Base-by-base conservation (phyloP, 2,113 vertebrate genomes). In the Hippocampus mohnikei region DNA sequence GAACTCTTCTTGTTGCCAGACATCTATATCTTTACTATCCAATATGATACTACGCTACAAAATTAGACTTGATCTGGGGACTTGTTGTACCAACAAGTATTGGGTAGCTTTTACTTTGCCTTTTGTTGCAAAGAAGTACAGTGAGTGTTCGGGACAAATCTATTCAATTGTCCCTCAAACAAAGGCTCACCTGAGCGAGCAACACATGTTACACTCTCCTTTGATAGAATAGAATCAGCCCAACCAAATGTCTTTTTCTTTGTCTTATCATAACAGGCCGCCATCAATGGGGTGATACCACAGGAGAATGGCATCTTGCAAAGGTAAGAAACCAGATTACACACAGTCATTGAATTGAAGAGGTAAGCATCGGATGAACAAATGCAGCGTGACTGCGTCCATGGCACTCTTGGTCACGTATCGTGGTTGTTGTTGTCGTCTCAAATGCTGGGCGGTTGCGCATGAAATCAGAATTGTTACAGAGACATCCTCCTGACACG, bases 201-300 rank as follows among this genome's bases (percentile, higher is more conserved):
- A 60, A 37, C 33, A 59, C 13, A n/a, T 41, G 33, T 41, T 41
- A 23, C 61, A 59, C 6, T 29, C 13, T 12, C 5, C 25, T 27
- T 7, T 59, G 13, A 33, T 27, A 5, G 5, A 13, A 27, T 58
- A 13, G 56, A 58, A 25, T 59, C 16, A 6, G 12, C 25, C 23
- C 55, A 25, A 59, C 15, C 50, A 21, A 29, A 12, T 2, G 1
- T 53, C 9, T 53, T 53, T 53, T 21, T 53, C 21, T 53, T 8
- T 6, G 12, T 27, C 6, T 75, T 88, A 84, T 82, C 85, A 80
- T 92, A 90, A 71, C 92, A 99, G 97, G 97, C 96, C 88, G 96
- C 97, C 92, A 99, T 99, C 91, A 99, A 98, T 91, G 96, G 97
- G 82, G 96, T 98, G 81, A 98, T 99, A 90, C 97, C 96, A 83